Conservation (phyloP, 2,797 vertebrate species). For the Sebastes dallii region DNA sequence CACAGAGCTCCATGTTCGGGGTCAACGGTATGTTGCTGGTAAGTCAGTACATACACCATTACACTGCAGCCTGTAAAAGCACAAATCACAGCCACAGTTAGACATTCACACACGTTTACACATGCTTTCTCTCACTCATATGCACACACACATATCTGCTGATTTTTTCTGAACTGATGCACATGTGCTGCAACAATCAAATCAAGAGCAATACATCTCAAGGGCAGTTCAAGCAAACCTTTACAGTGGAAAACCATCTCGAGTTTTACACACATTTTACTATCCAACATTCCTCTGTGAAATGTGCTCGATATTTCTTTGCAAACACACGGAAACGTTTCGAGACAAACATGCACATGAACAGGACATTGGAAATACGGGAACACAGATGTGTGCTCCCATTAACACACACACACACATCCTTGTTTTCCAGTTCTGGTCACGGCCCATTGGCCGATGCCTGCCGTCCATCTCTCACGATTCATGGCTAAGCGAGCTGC, state of each 20-base stretch:
- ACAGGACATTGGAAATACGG: constrained; percentile 32
- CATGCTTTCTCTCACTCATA: not conserved
- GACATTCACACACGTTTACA: not conserved
- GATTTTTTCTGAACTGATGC: constrained; percentile 4
- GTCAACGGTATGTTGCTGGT: constrained; percentile 34
- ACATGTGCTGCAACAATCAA: constrained; percentile 32
- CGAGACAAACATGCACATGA: constrained; percentile 34
- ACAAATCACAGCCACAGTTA: constrained; percentile 38
- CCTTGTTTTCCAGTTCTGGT: constrained; percentile 59
- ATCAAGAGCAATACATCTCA: constrained; percentile 34
- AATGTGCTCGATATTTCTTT: constrained; percentile 12
- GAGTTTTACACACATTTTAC: not conserved
- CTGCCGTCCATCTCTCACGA: constrained; percentile 75
- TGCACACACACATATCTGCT: constrained; percentile 10
- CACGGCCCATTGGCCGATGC: constrained; percentile 73
- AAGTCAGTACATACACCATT: constrained; percentile 45
- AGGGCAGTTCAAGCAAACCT: constrained; percentile 19
- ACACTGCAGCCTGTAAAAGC: constrained; percentile 36
- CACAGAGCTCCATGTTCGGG: constrained; percentile 38
- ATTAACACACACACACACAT: constrained; percentile 50
- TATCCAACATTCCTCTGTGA: not conserved
- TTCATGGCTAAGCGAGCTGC: constrained; percentile 75
- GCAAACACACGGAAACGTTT: constrained; percentile 12
- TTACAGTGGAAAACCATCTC: not conserved
- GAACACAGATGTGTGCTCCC: constrained; percentile 43